Evolutionary conservation across 2,888 invertebrate species (phyloP), one percentile per base, ranked within the genome.

Genomic region (Uloborus plumipes): DNA sequence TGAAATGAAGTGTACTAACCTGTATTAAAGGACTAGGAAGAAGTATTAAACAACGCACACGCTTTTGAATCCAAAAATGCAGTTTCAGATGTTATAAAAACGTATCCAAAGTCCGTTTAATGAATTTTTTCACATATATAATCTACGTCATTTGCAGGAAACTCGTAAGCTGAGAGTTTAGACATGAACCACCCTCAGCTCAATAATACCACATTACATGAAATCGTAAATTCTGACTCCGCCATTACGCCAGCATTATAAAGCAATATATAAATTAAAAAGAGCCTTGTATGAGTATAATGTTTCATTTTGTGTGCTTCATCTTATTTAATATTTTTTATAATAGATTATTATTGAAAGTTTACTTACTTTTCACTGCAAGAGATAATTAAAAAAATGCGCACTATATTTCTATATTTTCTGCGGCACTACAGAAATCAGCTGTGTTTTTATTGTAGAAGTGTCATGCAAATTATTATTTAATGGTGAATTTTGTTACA

Each of bases 111-210:
- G 51, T 62, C 61, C 62, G 69, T 74, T 69, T 55, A 61, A 64
- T 64, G 74, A 74, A 80, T 69, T 73, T 74, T 70, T 80, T 74
- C 73, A 61, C 62, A 61, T 65, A 75, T 69, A 82, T 76, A 72
- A 69, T 49, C 81, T 82, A 82, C 81, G 81, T 82, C 81, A 82
- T 82, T 82, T 82, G 75, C 61, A 71, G 75, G 64, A 82, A 74
- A 74, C 58, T 82, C 81, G 72, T 71, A 75, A 82, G 75, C 81
- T 71, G 70, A 82, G 81, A 75, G 80, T 69, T 74, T 69, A 51
- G 71, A 82, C 75, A 82, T 82, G 75, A 76, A 82, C 81, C 75
- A 82, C 81, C 81, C 75, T 76, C 81, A 80, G 80, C 81, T 82
- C 81, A 76, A 82, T 76, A 76, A 55, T 76, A 71, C 81, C 81